A percentile compares a stretch with the other conserved stretches of the same genome.
Evolutionary conservation across 2,113 vertebrate genomes (phyloP).

Genomic region (Peucedramus taeniatus): DNA sequence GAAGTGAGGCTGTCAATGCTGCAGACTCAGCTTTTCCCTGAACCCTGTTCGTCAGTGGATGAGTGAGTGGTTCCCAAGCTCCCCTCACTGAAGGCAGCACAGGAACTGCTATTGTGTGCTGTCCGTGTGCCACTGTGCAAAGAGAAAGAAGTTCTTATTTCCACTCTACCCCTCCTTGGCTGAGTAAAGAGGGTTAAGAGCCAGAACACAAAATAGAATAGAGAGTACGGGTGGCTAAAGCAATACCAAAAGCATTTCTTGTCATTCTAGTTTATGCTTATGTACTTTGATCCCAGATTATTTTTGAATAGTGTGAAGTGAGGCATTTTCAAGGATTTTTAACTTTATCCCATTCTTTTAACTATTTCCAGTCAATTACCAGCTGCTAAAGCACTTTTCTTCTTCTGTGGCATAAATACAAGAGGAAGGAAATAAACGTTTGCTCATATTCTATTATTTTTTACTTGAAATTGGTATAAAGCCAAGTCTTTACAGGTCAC

Average conservation of each 20-base stretch:
- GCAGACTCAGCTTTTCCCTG: background rate
- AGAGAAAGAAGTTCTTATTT: background rate
- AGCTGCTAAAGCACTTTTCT: background rate
- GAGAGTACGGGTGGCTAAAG: background rate
- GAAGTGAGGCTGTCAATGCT: background rate
- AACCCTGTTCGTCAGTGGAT: background rate
- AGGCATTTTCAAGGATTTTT: background rate
- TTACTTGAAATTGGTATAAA: background rate
- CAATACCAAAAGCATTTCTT: background rate
- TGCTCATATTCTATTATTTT: background rate
- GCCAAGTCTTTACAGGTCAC: background rate
- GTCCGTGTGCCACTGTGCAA: background rate
- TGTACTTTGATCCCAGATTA: slow-evolving; percentile 1
- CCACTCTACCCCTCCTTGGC: background rate
- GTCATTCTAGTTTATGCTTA: background rate
- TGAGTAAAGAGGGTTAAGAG: background rate
- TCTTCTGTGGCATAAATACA: background rate
- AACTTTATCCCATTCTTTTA: background rate
- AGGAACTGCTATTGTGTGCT: background rate
- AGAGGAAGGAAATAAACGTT: background rate
- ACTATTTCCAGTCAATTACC: background rate
- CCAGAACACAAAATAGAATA: background rate
- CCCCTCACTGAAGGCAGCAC: background rate
- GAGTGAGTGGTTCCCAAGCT: background rate
- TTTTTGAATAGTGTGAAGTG: background rate